Conservation (phyloP, 92 coral and sea anemone genomes). For the Phenganax stokvisi region DNA sequence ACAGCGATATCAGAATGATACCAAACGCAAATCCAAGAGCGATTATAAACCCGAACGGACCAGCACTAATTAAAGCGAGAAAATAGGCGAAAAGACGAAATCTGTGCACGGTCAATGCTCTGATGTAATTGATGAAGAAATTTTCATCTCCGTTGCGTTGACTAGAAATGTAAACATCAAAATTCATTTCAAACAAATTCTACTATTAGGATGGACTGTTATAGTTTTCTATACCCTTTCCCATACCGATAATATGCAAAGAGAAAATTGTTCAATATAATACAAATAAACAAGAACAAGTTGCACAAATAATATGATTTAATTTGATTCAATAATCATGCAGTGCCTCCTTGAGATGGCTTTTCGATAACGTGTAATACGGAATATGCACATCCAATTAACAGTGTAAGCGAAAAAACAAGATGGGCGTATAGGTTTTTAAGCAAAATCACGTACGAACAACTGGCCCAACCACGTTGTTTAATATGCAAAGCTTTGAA, state of each 20-base stretch:
- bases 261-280: not conserved
- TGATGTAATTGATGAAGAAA: not conserved
- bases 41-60: conserved; percentile 16
- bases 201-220: no score
- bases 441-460: no score
- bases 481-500: no score
- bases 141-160: not conserved
- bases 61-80: conserved; percentile 5
- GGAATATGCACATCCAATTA: no score
- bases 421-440: no score
- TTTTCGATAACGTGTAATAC: no score
- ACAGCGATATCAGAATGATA: not conserved
- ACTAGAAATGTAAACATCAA: not conserved
- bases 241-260: not conserved
- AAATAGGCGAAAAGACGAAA: not conserved
- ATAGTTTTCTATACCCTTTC: no score
- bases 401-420: no score
- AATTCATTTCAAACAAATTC: not conserved
- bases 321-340: no score
- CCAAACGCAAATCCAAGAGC: not conserved
- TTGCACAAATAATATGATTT: no score
- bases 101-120: not conserved
- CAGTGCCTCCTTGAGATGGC: no score
- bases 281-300: not conserved
- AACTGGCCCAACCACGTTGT: no score